phyloP scores from a whole-genome alignment of 2,797 vertebrate genomes.

The Cichlasoma orientale region DNA sequence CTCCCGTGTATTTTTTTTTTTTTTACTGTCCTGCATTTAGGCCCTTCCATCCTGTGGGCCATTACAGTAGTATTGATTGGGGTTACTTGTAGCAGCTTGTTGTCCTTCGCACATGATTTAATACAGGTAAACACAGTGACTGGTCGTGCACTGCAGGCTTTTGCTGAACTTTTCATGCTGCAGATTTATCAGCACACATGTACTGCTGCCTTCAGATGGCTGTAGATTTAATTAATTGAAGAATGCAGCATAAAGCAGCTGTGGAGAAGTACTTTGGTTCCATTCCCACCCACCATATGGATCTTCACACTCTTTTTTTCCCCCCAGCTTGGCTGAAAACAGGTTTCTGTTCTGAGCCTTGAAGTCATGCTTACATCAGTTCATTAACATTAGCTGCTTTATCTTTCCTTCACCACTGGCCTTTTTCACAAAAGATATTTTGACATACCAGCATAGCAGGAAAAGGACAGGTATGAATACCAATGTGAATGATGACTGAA shows the following conservation, averaged over 20 bases:
- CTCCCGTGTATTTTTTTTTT: background rate
- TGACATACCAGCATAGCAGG: background rate
- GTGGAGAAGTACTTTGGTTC: background rate
- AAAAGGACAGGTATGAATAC: background rate
- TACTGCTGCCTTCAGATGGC: background rate
- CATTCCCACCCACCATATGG: background rate
- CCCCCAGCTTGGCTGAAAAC: background rate
- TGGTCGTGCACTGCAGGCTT: background rate
- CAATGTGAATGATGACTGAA: conserved; percentile 7
- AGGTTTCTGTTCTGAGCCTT: conserved; percentile 5
- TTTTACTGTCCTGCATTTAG: background rate
- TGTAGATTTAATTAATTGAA: background rate
- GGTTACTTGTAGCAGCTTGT: background rate
- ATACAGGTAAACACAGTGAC: background rate
- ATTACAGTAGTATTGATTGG: conserved; percentile 9
- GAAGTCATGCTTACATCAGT: conserved; percentile 24
- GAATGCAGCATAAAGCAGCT: background rate
- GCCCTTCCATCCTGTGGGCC: background rate
- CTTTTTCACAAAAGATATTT: background rate
- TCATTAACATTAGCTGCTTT: conserved; percentile 19
- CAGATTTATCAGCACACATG: background rate
- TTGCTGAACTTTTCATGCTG: background rate
- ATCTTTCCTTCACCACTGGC: conserved; percentile 2
- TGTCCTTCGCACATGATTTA: conserved; percentile 10
- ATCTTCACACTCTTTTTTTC: background rate